phyloP scores from a whole-genome alignment of 2,888 invertebrate species.

The Panopea generosa region DNA sequence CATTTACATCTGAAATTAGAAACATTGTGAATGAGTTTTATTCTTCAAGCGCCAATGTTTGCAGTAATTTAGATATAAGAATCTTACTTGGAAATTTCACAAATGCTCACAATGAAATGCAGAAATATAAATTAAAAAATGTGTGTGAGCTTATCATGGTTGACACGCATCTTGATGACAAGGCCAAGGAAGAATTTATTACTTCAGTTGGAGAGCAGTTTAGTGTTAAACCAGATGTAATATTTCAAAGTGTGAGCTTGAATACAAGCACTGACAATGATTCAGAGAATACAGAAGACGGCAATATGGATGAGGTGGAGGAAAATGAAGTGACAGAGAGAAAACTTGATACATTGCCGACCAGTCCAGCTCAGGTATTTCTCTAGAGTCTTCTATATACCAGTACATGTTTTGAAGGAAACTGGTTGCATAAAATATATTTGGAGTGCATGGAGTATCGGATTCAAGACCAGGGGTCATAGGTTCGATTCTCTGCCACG shows the following conservation, averaged over 20 bases:
- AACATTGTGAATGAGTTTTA: slow-evolving; percentile 73
- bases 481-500: too few relatives aligned
- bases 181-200: slow-evolving; percentile 15
- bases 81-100: slow-evolving; percentile 74
- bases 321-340: neutral
- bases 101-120: slow-evolving; percentile 36
- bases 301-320: neutral
- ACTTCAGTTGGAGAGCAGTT: slow-evolving; percentile 19
- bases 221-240: slow-evolving; percentile 7
- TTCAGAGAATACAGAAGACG: neutral
- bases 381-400: too few relatives aligned
- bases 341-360: neutral
- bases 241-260: slow-evolving; percentile 12
- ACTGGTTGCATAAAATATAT: too few relatives aligned
- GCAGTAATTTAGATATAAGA: slow-evolving; percentile 71
- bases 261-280: neutral
- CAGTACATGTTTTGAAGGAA: too few relatives aligned
- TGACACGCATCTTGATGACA: slow-evolving; percentile 39
- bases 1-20: slow-evolving; percentile 67
- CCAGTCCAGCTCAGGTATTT: neutral
- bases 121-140: slow-evolving; percentile 45
- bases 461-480: too few relatives aligned
- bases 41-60: slow-evolving; percentile 62
- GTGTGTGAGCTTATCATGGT: slow-evolving; percentile 60
- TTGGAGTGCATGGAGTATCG: too few relatives aligned